Evolutionary conservation across 2,888 invertebrate species (phyloP).

Genomic region (Dolichomitus sp.): DNA sequence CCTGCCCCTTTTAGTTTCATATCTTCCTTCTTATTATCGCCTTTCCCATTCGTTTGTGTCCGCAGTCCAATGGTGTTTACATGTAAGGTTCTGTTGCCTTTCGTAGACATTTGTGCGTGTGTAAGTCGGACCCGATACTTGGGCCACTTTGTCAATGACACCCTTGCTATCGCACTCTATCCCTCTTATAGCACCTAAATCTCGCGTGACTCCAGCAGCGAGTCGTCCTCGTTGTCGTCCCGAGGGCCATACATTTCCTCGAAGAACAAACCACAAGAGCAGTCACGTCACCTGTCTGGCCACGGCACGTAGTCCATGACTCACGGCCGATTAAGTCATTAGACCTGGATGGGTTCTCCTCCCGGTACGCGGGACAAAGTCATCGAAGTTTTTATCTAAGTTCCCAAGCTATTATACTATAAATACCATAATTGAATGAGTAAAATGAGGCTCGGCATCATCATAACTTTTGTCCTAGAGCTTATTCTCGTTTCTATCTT

Average conservation of each 20-base stretch:
- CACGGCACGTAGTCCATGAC: constrained; percentile 8
- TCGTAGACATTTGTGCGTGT: background rate
- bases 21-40: background rate
- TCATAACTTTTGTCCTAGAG: background rate
- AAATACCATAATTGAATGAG: background rate
- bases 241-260: constrained; percentile 44
- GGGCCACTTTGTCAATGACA: constrained; percentile 30
- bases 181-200: constrained; percentile 1
- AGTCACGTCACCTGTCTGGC: constrained; percentile 58
- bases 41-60: background rate
- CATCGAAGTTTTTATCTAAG: constrained; percentile 28
- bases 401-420: background rate
- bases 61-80: constrained; percentile 17
- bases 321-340: constrained; percentile 60
- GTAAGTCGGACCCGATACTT: background rate
- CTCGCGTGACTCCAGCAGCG: constrained; percentile 59
- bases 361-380: constrained; percentile 7
- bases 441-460: background rate
- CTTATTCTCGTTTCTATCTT: background rate
- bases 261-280: constrained; percentile 31
- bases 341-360: constrained; percentile 30
- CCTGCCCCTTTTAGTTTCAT: background rate
- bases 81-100: background rate
- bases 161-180: background rate
- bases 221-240: constrained; percentile 34